Percentiles rank a stretch among this genome's conserved stretches.
phyloP scores from a whole-genome alignment of 2,888 invertebrate genomes.

The Habroteleia sp. region DNA sequence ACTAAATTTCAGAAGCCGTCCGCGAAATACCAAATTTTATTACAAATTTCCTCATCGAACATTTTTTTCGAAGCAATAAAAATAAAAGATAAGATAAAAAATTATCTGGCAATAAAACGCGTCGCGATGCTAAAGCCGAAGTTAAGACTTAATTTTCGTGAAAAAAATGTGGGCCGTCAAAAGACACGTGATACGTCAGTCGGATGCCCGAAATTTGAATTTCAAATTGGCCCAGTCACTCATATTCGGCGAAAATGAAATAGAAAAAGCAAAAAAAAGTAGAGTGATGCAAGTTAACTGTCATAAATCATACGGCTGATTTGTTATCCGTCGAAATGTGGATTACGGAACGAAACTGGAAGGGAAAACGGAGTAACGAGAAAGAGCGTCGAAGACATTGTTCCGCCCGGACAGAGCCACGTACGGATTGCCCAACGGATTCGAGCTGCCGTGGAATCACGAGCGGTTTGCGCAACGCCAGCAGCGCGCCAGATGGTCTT shows the following conservation, averaged over 20 bases:
- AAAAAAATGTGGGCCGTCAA: slow-evolving; percentile 3
- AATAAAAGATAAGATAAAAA: neutral
- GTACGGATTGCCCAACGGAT: slow-evolving; percentile 52
- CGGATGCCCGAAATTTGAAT: slow-evolving; percentile 16
- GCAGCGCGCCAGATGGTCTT: slow-evolving; percentile 59
- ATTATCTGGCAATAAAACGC: neutral
- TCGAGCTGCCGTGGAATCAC: slow-evolving; percentile 50
- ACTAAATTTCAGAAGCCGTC: neutral
- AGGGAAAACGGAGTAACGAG: slow-evolving; percentile 41
- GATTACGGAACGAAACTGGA: slow-evolving; percentile 31
- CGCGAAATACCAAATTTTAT: neutral
- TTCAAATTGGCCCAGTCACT: slow-evolving; percentile 5
- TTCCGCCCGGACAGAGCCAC: slow-evolving; percentile 55
- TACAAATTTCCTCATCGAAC: neutral
- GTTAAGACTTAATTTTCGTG: neutral
- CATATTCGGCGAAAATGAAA: slow-evolving; percentile 11
- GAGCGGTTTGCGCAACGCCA: slow-evolving; percentile 58
- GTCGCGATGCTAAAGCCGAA: neutral
- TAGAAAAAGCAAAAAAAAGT: neutral
- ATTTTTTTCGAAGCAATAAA: neutral
- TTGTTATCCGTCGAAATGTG: slow-evolving; percentile 47
- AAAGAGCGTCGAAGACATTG: slow-evolving; percentile 54
- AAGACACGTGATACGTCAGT: neutral
- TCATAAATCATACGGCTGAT: slow-evolving; percentile 48
- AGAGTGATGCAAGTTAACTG: slow-evolving; percentile 23